Conservation (phyloP, 2,113 vertebrate genomes). For the Glaucomys volans region DNA sequence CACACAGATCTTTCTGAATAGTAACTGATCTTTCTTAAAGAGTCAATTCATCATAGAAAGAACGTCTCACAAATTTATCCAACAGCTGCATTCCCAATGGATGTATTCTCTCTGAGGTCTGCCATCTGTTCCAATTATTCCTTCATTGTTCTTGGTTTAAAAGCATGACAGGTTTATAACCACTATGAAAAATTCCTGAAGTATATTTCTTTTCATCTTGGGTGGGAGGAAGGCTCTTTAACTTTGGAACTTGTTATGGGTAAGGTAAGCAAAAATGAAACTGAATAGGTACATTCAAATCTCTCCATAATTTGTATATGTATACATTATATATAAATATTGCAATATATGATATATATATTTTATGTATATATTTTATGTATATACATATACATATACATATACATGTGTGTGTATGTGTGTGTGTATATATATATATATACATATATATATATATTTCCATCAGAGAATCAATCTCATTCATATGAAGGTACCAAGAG, state of each 20-base stretch:
- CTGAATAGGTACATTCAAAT: background rate
- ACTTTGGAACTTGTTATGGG: background rate
- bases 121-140: constrained; percentile 87
- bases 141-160: constrained; percentile 84
- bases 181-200: constrained; percentile 75
- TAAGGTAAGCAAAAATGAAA: background rate
- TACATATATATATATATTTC: background rate
- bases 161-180: constrained; percentile 82
- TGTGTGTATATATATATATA: background rate
- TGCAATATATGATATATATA: background rate
- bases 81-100: constrained; percentile 84
- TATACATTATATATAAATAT: background rate
- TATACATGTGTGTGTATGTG: too few species aligned
- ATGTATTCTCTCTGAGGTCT: constrained; percentile 74
- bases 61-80: constrained; percentile 78
- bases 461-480: background rate
- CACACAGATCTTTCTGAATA: constrained; percentile 60
- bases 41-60: constrained; percentile 78
- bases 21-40: constrained; percentile 77
- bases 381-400: background rate
- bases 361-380: too few species aligned
- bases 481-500: background rate
- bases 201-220: constrained; percentile 70
- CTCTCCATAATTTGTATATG: background rate
- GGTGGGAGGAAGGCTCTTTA: background rate